Base-by-base conservation (phyloP, 2,888 invertebrate species). In the Syrphus vitripennis region DNA sequence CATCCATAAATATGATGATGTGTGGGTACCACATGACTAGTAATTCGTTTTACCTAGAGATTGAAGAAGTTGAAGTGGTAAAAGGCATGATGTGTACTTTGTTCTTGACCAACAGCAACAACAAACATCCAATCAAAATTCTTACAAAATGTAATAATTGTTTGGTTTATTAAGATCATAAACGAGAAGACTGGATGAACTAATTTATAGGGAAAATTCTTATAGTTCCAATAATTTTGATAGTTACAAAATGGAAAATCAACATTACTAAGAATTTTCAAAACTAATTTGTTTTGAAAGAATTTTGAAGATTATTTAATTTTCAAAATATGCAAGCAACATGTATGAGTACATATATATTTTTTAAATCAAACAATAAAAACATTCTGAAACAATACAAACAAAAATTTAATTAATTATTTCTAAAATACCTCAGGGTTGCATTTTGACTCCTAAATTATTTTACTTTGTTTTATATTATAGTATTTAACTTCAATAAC, bases 91-190 rank as follows among this genome's bases (percentile, higher is more conserved):
- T 57, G 57, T 31, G 57, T 57, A 37, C 14, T 59, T 59, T 37
- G 21, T 53, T 37, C 29, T 40, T 42, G 53, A 74, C 78, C 78
- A 40, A n/a, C n/a, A n/a, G n/a, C 76, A 45, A 65, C 40, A 50
- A 53, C 78, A 78, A 61, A 72, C 40, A 74, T 69, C 24, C 74
- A 72, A 83, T 78, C 78, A 78, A 83, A 83, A 72, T 83, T 74
- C 72, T 74, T 29, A 21, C 42, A 65, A 26, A 61, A 67, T 76
- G 55, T 63, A 70, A 82, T 81, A 65, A 70, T 29, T 48, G 42
- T 42, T 63, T 63, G 26, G 59, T 59, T 59, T 59, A 37, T 37
- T n/a, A n/a, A n/a, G n/a, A n/a, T 50, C n/a, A 3, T 14, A 4
- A n/a, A 9, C 2, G 16, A 9, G n/a, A 19, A 16, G 45, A 45